Conservation (phyloP, 1,140 invertebrate species). For the Venustaconcha ellipsiformis region DNA sequence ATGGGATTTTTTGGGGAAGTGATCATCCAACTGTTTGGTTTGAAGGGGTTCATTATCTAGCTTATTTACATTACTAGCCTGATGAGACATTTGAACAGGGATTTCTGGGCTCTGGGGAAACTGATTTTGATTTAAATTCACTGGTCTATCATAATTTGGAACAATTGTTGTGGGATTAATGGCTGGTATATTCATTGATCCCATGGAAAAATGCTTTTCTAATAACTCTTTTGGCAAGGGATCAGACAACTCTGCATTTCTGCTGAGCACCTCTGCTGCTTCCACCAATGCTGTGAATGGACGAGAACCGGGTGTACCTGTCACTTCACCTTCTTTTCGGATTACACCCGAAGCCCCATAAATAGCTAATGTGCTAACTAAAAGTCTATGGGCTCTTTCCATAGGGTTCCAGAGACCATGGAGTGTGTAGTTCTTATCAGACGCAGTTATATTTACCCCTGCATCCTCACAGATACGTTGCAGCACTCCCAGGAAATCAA, state of each 20-base stretch:
- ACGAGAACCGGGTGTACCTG: conserved; percentile 3
- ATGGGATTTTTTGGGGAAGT: too few species aligned
- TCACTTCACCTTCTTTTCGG: neutral
- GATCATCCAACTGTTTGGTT: too few species aligned
- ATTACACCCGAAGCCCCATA: conserved; percentile 17
- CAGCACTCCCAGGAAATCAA: conserved; percentile 21
- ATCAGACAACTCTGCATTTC: conserved; percentile 7
- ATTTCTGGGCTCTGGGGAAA: too few species aligned
- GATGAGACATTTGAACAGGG: too few species aligned
- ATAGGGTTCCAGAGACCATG: conserved; percentile 15
- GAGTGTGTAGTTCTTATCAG: conserved; percentile 6
- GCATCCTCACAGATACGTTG: conserved; percentile 18
- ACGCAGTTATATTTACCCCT: conserved; percentile 9
- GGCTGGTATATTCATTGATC: too few species aligned
- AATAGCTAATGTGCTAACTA: conserved; percentile 18
- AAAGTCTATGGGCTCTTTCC: conserved; percentile 8
- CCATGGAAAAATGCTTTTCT: too few species aligned
- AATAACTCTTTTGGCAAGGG: too few species aligned
- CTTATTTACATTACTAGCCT: too few species aligned
- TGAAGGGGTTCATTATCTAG: too few species aligned
- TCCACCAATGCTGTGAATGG: conserved; percentile 30
- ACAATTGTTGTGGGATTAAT: too few species aligned
- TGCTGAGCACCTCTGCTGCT: conserved; percentile 29
- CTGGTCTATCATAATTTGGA: too few species aligned
- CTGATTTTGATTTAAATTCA: too few species aligned